Base-by-base conservation (phyloP, 1,140 invertebrate genomes). In the Phymastichus coffea region DNA sequence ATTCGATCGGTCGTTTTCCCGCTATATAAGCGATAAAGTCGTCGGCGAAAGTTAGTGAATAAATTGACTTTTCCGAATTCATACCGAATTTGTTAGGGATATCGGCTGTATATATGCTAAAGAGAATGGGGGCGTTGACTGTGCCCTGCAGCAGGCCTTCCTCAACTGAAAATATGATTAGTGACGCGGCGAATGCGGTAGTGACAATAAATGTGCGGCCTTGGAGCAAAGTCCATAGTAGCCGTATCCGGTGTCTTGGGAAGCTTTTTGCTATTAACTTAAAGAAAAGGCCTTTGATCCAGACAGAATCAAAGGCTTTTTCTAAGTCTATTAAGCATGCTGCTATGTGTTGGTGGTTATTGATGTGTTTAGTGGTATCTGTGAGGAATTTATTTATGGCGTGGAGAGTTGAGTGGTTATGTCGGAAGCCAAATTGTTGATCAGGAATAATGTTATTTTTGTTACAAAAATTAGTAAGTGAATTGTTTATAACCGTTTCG, bases 271-370 rank as follows among this genome's bases (percentile, higher is more conserved):
- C 58, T 52, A 57, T 17, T 23, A 71, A 20, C 63, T 66, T 68
- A 35, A 47, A 64, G 1, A 71, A 62, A 0, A 70, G 19, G 0
- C 65, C 70, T 12, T 60, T 51, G 1, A 52, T 48, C 64, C 63
- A 70, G 0, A 71, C 63, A 2, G 55, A 49, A 33, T 72, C 70
- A n/a, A 70, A 73, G 0, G 70, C 66, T 35, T 70, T 72, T 52
- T 70, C 64, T 1, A 74, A 59, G 56, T 77, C 72, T 8, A 73
- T 59, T 9, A 70, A 49, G 8, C 65, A 63, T 2, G 67, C 58
- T 1, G 55, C 70, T 3, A 69, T 68, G 25, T 48, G 62, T 38
- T 65, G 41, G 6, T 59, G 55, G 8, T 57, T 58, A 15, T 68
- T 69, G n/a, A 67, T 53, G 8, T 43, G 46, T 35, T 52, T 48